Evolutionary conservation across 2,113 vertebrate species (phyloP).

Genomic region (Actinemys pallida): DNA sequence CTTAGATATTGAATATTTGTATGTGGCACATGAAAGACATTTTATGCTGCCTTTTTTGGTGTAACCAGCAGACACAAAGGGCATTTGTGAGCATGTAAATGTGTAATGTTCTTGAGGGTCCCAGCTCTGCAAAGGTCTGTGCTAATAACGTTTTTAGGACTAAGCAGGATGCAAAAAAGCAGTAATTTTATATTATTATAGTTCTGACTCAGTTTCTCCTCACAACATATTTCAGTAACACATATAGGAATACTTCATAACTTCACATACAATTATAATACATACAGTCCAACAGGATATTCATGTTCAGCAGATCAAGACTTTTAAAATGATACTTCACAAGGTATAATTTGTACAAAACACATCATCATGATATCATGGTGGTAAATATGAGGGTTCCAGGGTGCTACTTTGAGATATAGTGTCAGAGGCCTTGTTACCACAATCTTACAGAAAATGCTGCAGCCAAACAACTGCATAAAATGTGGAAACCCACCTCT

Average conservation of each 20-base stretch:
- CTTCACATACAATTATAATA: no score
- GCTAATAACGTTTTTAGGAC: neutral
- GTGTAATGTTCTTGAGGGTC: neutral
- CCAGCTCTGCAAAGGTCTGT: neutral
- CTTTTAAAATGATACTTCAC: no score
- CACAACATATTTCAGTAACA: no score
- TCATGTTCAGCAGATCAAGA: no score
- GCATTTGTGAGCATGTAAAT: neutral
- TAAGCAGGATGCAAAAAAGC: neutral
- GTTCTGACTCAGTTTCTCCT: neutral
- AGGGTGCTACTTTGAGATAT: no score
- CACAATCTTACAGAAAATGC: neutral
- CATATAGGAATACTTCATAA: no score
- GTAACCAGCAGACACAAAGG: neutral
- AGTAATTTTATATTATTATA: neutral
- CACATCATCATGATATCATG: no score
- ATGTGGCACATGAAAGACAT: neutral
- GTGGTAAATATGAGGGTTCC: no score
- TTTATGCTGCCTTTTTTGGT: neutral
- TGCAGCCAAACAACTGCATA: neutral
- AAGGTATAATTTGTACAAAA: no score
- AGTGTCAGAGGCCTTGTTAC: neutral
- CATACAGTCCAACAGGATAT: no score
- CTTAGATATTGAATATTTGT: neutral
- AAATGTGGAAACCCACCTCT: neutral